These are phyloP conservation scores for Oriolus oriolus DNA, from an alignment of 2,113 vertebrate genomes.

Conservation along the genomic window DNA sequence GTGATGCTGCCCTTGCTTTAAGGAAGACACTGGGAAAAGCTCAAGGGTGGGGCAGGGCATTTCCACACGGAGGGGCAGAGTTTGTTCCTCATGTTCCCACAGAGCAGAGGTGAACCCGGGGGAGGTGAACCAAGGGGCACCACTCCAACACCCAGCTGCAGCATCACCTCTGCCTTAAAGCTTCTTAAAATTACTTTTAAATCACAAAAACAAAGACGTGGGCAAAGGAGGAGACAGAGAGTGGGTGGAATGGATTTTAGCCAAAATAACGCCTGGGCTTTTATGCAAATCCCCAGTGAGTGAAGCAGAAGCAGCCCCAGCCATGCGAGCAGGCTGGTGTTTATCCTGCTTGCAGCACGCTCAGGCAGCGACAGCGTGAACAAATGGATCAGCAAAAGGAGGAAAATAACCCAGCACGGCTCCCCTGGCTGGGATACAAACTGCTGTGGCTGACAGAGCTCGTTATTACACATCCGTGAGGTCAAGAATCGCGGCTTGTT, in stretches of 20 bases:
- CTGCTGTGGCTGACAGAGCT: background rate
- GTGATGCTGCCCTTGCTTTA: background rate
- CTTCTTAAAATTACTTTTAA: background rate
- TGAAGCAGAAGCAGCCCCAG: background rate
- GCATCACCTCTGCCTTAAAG: background rate
- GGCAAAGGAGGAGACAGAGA: background rate
- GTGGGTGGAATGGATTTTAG: background rate
- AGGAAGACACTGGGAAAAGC: background rate
- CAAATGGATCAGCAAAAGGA: background rate
- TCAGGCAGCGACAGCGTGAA: fast-evolving
- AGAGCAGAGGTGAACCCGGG: background rate
- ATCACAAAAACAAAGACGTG: fast-evolving
- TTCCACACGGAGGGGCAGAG: background rate
- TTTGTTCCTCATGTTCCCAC: background rate
- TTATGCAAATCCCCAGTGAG: background rate
- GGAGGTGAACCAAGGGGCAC: background rate
- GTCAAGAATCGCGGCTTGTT: fast-evolving
- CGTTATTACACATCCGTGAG: background rate
- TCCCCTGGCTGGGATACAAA: background rate
- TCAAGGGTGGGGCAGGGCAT: background rate
- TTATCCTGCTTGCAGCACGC: background rate
- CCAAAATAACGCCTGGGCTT: background rate
- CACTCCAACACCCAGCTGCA: fast-evolving
- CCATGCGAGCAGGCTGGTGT: fast-evolving
- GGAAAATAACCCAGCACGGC: background rate